A percentile compares a stretch with the other conserved stretches of the same genome.
Evolutionary conservation across 2,113 vertebrate genomes (phyloP).

Genomic region (Oryzias javanicus): DNA sequence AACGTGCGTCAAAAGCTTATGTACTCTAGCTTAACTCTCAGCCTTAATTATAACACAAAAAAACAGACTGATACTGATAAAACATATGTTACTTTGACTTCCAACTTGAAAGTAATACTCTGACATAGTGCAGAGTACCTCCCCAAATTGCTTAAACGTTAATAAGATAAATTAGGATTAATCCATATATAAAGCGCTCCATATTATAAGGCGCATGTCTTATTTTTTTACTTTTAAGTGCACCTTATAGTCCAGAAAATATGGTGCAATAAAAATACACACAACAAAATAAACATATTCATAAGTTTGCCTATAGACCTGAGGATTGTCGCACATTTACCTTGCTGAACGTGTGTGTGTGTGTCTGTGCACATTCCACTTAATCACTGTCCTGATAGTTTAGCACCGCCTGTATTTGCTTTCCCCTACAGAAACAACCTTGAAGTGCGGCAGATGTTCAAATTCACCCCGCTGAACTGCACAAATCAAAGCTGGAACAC

Average conservation of each 20-base stretch:
- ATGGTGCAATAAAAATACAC: not conserved
- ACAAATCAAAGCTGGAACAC: conserved; percentile 75
- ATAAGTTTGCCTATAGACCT: conserved; percentile 2
- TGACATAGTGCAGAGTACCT: no score
- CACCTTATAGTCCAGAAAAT: not conserved
- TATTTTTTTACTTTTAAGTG: no score
- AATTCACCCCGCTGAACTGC: conserved; percentile 72
- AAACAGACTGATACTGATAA: no score
- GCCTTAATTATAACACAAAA: no score
- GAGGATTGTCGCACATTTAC: conserved; percentile 10
- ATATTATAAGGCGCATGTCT: no score
- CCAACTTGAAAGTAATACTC: no score
- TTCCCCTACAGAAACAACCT: conserved; percentile 53
- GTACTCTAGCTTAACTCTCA: no score
- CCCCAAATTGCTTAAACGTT: no score
- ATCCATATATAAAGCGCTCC: no score
- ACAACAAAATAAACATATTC: not conserved
- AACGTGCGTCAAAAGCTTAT: no score
- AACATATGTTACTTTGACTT: no score
- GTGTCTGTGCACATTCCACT: conserved; percentile 27
- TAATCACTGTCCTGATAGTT: conserved; percentile 44
- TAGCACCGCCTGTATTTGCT: conserved; percentile 45
- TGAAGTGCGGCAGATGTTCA: conserved; percentile 75
- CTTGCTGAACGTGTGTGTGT: conserved; percentile 2
- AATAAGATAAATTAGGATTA: no score